phyloP scores from a whole-genome alignment of 2,797 vertebrate species.

The Glossophaga mutica region DNA sequence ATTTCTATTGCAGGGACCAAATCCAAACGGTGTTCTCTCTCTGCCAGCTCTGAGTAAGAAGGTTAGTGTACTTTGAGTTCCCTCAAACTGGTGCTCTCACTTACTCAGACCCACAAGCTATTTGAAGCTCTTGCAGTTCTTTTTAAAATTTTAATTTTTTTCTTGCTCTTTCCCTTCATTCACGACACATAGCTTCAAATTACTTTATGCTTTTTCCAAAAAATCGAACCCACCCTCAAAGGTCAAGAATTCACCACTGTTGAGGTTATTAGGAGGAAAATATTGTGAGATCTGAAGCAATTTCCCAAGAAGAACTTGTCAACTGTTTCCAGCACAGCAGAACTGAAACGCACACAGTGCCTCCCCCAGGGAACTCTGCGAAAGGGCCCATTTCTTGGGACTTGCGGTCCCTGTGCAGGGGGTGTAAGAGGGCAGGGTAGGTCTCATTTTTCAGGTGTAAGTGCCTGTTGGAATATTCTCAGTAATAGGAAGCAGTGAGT shows the following conservation, averaged over 20 bases:
- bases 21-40: background rate
- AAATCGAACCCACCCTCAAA: background rate
- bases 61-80: background rate
- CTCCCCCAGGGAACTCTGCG: background rate
- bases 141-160: background rate
- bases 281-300: background rate
- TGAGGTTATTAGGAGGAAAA: background rate
- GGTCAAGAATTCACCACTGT: slow-evolving; percentile 5
- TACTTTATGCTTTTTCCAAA: background rate
- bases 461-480: background rate
- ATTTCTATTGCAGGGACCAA: background rate
- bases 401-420: background rate
- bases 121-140: background rate
- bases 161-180: slow-evolving; percentile 1
- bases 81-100: background rate
- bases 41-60: background rate
- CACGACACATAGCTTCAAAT: background rate
- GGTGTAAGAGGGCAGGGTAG: background rate
- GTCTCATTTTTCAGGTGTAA: slow-evolving; percentile 6
- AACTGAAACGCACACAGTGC: background rate
- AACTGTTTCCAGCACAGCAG: background rate
- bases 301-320: background rate
- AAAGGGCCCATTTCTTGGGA: background rate
- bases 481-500: background rate
- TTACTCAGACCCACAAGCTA: background rate